Evolutionary conservation across 2,113 vertebrate genomes (phyloP).

Genomic region (Hippocampus barbouri): DNA sequence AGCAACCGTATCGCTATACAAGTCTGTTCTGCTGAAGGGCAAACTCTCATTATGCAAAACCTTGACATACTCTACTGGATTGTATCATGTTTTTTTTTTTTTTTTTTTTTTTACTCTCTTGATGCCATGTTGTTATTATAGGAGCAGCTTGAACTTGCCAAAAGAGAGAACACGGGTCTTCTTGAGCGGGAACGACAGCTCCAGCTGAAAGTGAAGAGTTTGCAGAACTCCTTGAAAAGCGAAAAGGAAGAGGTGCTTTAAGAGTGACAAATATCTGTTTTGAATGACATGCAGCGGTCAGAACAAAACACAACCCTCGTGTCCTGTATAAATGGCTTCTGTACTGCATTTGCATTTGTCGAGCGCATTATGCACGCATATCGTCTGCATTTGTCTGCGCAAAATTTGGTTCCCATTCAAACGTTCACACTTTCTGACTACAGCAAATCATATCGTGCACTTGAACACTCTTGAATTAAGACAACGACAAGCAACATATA

Average conservation of each 20-base stretch:
- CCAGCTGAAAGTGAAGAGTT: slow-evolving; percentile 83
- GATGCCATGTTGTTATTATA: slow-evolving; percentile 45
- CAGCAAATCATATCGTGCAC: no score
- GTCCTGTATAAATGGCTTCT: no score
- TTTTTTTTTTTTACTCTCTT: neutral
- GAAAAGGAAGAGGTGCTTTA: slow-evolving; percentile 89
- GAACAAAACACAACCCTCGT: neutral
- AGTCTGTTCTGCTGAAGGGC: neutral
- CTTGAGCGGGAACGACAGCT: slow-evolving; percentile 88
- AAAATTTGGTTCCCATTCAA: no score
- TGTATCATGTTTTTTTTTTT: neutral
- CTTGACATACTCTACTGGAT: neutral
- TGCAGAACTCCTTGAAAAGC: slow-evolving; percentile 88
- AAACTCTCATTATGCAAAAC: neutral
- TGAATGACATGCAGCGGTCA: no score
- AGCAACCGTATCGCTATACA: no score
- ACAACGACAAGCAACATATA: no score
- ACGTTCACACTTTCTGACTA: no score
- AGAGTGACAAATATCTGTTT: no score
- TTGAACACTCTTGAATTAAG: no score
- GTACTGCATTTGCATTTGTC: no score
- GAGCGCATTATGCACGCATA: no score
- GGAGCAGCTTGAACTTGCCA: slow-evolving; percentile 87
- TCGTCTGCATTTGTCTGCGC: no score
- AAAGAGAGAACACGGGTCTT: slow-evolving; percentile 85